Evolutionary conservation across 2,797 vertebrate species (phyloP).

Genomic region (Melanogrammus aeglefinus): DNA sequence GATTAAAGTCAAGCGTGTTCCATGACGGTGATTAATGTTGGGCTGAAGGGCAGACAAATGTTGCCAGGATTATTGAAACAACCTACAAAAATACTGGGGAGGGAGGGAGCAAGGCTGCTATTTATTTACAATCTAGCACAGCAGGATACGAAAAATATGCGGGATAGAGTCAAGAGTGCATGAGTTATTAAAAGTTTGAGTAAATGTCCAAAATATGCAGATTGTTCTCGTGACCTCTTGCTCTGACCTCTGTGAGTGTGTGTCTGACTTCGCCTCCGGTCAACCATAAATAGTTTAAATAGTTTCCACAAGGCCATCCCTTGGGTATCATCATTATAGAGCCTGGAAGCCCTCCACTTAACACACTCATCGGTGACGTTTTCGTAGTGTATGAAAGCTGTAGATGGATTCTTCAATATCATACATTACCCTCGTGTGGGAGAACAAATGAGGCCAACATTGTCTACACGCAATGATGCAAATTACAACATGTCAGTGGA

Average conservation of each 20-base stretch:
- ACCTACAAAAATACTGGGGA: neutral
- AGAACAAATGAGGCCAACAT: neutral
- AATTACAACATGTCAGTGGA: conserved; percentile 27
- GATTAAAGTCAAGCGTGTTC: conserved; percentile 54
- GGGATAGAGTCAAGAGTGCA: no score
- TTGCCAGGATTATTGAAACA: neutral
- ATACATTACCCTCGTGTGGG: neutral
- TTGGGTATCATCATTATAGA: neutral
- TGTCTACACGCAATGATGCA: conserved; percentile 19
- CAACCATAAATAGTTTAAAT: neutral
- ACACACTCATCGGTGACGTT: neutral
- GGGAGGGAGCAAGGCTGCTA: no score
- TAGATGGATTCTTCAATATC: neutral
- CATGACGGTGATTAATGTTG: conserved; percentile 37
- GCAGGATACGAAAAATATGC: neutral
- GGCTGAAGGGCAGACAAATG: conserved; percentile 24
- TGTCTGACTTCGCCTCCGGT: no score
- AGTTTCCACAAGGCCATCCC: neutral
- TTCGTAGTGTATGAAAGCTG: neutral
- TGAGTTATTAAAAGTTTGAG: no score
- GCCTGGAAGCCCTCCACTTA: neutral
- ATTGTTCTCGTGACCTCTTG: neutral
- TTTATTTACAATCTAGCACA: no score
- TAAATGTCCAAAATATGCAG: no score
- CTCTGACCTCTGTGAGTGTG: no score